Conservation (phyloP, 2,888 invertebrate species). For the Drosophila heteroneura region DNA sequence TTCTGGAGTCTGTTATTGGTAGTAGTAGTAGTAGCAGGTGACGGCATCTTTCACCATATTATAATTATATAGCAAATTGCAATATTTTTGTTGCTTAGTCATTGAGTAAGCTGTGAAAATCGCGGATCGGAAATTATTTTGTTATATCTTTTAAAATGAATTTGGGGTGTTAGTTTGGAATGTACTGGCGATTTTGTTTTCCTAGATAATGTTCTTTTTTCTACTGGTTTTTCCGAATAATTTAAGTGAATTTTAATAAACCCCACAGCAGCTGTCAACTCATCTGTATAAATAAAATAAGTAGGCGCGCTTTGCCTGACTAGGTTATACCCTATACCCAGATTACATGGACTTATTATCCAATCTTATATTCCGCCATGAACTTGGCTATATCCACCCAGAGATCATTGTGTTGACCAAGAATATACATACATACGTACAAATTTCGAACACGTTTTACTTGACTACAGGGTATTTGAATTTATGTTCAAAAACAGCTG, state of each 20-base stretch:
- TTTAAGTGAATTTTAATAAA: background rate
- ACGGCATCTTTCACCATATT: background rate
- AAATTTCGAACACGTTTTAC: background rate
- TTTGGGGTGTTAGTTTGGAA: background rate
- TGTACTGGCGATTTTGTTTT: background rate
- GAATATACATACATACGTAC: background rate
- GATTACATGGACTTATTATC: background rate
- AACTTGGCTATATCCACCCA: background rate
- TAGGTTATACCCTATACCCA: too few species aligned
- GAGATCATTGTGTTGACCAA: background rate
- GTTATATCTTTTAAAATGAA: background rate
- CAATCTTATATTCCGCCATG: background rate
- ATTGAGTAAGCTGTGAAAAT: background rate
- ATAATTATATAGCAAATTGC: background rate
- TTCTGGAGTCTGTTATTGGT: background rate
- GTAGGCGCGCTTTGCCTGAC: background rate
- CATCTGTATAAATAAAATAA: background rate
- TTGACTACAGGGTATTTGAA: background rate
- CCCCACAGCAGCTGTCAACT: background rate
- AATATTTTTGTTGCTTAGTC: background rate
- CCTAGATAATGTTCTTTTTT: too few species aligned
- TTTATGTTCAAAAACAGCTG: constrained; percentile 11
- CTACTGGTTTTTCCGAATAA: background rate
- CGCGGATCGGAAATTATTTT: background rate
- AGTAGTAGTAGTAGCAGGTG: background rate